These are phyloP conservation scores for Tipula confusa DNA, from an alignment of 2,888 invertebrate genomes.

Conservation along the genomic window DNA sequence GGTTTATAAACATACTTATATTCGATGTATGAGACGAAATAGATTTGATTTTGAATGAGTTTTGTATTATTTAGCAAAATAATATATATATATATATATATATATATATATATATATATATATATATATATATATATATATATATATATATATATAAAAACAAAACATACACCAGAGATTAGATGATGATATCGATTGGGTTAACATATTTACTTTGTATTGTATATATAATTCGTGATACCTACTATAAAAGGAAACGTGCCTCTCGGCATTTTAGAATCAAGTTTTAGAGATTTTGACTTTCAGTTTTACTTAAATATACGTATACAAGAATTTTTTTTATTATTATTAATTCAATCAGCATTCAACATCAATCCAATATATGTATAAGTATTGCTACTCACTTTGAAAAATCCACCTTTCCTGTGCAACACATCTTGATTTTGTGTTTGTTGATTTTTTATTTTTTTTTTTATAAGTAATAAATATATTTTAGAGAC, in stretches of 20 bases:
- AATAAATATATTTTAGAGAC: background rate
- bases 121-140: background rate
- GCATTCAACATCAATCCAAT: background rate
- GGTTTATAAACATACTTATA: background rate
- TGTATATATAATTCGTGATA: background rate
- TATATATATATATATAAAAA: background rate
- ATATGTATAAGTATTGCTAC: background rate
- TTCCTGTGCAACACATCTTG: background rate
- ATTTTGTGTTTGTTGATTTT: background rate
- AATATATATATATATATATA: background rate
- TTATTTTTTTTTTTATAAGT: background rate
- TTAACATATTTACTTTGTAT: background rate
- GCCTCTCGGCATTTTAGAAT: background rate
- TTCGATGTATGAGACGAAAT: background rate
- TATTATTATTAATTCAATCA: background rate
- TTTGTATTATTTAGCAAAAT: background rate
- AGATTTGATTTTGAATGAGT: background rate
- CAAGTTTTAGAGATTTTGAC: background rate
- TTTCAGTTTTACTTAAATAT: constrained; percentile 3
- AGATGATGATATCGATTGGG: background rate
- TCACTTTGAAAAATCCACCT: background rate
- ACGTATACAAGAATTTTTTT: background rate
- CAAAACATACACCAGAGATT: background rate
- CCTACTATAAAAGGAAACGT: background rate
- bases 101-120: background rate